Percentiles rank a stretch among this genome's conserved stretches.
phyloP scores from a whole-genome alignment of 92 coral and sea anemone species.

The Palythoa grandiflora region DNA sequence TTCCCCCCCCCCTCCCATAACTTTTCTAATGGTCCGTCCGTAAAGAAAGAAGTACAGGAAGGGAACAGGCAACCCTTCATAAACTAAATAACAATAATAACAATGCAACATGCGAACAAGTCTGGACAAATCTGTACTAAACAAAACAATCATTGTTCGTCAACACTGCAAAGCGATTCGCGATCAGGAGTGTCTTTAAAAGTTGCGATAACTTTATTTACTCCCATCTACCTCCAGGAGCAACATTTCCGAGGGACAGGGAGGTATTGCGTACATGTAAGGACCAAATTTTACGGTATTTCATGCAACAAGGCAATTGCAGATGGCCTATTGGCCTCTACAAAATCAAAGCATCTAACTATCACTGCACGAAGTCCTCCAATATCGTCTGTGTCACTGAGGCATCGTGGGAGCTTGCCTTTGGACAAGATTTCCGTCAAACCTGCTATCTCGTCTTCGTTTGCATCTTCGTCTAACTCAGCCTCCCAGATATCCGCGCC shows the following conservation, averaged over 20 bases:
- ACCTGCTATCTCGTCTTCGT: background rate
- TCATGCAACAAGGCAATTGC: background rate
- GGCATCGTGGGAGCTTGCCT: slow-evolving; percentile 6
- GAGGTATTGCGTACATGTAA: background rate
- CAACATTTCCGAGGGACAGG: background rate
- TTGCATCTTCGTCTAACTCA: background rate
- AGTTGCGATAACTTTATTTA: background rate
- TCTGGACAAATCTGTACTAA: background rate
- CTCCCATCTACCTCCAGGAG: background rate
- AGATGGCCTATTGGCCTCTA: slow-evolving; percentile 10
- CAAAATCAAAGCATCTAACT: background rate
- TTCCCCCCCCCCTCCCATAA: background rate
- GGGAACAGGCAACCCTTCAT: background rate
- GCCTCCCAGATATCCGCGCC: background rate
- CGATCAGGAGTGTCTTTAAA: background rate
- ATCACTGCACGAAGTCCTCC: slow-evolving; percentile 13
- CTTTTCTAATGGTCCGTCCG: background rate
- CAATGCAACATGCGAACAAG: background rate
- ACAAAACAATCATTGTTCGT: background rate
- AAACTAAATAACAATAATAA: background rate
- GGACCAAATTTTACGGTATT: background rate
- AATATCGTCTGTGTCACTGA: background rate
- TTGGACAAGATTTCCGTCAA: background rate
- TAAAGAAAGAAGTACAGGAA: background rate
- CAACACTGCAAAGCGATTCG: background rate